Base-by-base conservation (phyloP, 2,888 invertebrate genomes). In the Seira musarum region DNA sequence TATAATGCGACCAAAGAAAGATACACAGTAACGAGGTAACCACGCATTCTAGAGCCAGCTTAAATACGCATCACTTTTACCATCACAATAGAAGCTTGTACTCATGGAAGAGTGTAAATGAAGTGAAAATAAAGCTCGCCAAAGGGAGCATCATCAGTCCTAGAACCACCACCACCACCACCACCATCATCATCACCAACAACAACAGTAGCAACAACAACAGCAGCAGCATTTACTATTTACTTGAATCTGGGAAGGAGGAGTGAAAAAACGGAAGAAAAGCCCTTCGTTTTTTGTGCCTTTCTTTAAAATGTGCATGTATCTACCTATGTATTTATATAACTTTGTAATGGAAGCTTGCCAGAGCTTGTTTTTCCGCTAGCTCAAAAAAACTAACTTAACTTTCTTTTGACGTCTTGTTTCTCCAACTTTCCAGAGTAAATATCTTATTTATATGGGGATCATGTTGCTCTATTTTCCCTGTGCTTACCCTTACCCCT, bases 81-180 rank as follows among this genome's bases (percentile, higher is more conserved):
- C 19, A 19, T 60, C 60, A 21, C 21, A 19, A 66, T 49, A 57
- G 53, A 67, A 57, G 57, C 64, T 53, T 19, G 74, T 25, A 64
- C 25, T 19, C 65, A 35, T 65, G 30, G n/a, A 66, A 6, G 40
- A 60, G 60, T 60, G 60, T 66, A 35, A 35, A 67, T 24, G 70
- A 61, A 80, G 80, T 75, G 81, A 72, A 81, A 75, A 63, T 66
- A 53, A 72, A 81, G 81, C 71, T 71, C 76, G 71, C 76, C 72
- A 35, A 81, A 72, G 81, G 76, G 72, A 81, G 61, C 69, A 53
- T 64, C 19, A 22, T 70, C 57, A n/a, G n/a, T n/a, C n/a, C n/a
- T n/a, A 65, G 3, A 10, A 30, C 5, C 10, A 10, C 10, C 65
- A 65, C 30, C 49, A 46, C 15, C 49, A 46, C 17, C 35, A 10